Conservation (phyloP, 2,113 vertebrate genomes). For the Cochlearius cochlearius region DNA sequence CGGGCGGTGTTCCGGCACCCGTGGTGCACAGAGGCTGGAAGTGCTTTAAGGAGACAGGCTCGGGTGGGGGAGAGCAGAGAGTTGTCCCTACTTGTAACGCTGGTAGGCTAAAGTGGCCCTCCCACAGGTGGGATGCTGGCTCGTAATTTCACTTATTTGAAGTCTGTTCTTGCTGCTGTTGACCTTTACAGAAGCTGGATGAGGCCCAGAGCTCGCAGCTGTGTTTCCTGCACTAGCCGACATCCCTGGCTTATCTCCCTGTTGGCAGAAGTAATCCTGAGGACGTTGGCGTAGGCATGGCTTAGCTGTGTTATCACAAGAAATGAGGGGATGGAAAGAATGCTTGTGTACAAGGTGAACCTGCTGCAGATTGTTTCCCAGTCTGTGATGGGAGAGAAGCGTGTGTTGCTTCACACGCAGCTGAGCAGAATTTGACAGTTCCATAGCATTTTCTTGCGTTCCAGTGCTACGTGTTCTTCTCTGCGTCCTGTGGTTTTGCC, state of each 20-base stretch:
- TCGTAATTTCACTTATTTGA: accelerated
- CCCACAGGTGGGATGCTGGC: neutral
- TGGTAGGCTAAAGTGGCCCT: neutral
- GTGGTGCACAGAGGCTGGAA: neutral
- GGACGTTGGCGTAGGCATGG: accelerated
- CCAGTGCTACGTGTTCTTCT: neutral
- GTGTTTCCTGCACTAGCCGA: neutral
- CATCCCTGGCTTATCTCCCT: neutral
- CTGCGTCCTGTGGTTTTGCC: neutral
- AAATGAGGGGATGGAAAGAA: neutral
- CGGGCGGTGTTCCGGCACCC: neutral
- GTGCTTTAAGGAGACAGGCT: neutral
- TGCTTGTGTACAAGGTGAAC: neutral
- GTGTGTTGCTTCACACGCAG: neutral
- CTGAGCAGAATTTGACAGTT: neutral
- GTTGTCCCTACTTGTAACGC: accelerated
- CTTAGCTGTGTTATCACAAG: neutral
- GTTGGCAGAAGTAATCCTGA: neutral
- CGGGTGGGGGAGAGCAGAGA: neutral
- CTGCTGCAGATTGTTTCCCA: neutral
- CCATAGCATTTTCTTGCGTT: neutral
- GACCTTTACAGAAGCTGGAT: neutral
- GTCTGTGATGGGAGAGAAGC: neutral
- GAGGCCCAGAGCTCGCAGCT: neutral
- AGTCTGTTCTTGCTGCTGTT: neutral